Evolutionary conservation across 2,888 invertebrate genomes (phyloP), one percentile per base, ranked within the genome.

Genomic region (Cryptophagus acutangulus): DNA sequence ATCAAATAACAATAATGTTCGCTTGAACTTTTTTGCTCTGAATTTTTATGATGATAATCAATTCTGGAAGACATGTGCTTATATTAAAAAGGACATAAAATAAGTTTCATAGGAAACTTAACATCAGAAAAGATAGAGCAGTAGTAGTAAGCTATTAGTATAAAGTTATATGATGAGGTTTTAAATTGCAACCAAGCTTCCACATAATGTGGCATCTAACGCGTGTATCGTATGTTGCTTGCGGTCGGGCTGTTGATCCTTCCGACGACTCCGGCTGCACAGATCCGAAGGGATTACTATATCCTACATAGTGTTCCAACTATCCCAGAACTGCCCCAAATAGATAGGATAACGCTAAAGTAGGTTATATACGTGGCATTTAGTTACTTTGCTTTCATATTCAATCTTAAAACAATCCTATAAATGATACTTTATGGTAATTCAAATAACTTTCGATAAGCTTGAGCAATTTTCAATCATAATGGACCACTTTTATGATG

Each of bases 171-270:
- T 47, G 49, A 52, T 42, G 46, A 49, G 51, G 42, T 54, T 49
- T 53, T 54, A 53, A 55, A 57, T 55, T 58, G 50, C 48, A 46
- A 43, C 39, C 41, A 45, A 45, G 45, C 42, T 41, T 45, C 37
- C 46, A 40, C 48, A 49, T 51, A 52, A 58, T 54, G 55, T 54
- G 54, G 53, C 52, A 47, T 51, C 52, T 51, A 55, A 54, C 55
- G 55, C 55, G 53, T 52, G 54, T 61, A 55, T 59, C 24, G n/a
- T n/a, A n/a, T n/a, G 57, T 61, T 55, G 53, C 52, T 52, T 51
- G 61, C 53, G 61, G n/a, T n/a, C n/a, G n/a, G n/a, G n/a, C n/a
- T 52, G 56, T 53, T 59, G 59, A 60, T 61, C 60, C 61, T 50
- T 45, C 52, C 56, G 50, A 43, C 46, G 46, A 43, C 49, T 45